A percentile compares a stretch with the other conserved stretches of the same genome.
These are phyloP conservation scores for Cryptops parisi DNA, from an alignment of 2,888 invertebrate species.

Conservation along the genomic window DNA sequence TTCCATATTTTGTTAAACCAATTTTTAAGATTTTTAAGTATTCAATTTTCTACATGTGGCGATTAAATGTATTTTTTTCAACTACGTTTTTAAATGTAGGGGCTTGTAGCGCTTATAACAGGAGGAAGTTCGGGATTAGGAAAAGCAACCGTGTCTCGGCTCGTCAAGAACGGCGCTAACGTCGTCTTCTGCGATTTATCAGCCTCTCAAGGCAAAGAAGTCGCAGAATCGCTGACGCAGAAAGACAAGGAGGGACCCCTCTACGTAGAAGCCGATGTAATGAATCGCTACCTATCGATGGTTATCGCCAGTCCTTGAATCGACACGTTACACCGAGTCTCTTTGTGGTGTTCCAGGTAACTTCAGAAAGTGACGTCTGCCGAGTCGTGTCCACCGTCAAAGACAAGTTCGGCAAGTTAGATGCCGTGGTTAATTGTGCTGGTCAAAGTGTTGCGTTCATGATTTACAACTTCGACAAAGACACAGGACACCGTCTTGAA, in stretches of 20 bases:
- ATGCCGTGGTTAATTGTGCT: slow-evolving; percentile 87
- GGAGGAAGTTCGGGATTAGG: slow-evolving; percentile 86
- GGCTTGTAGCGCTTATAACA: slow-evolving; percentile 76
- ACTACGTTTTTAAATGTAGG: slow-evolving; percentile 37
- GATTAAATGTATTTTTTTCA: no score
- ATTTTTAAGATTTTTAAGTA: no score
- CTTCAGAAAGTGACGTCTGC: slow-evolving; percentile 63
- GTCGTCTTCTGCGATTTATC: slow-evolving; percentile 83
- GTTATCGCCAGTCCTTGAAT: no score
- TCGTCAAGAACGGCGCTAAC: slow-evolving; percentile 65
- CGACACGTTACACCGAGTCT: no score
- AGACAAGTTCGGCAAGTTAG: slow-evolving; percentile 66
- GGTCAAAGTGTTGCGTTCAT: slow-evolving; percentile 76
- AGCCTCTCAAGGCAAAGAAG: slow-evolving; percentile 65
- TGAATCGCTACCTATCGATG: no score
- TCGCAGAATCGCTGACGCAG: no score
- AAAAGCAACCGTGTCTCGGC: slow-evolving; percentile 71
- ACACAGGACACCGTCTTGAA: slow-evolving; percentile 50
- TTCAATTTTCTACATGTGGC: no score
- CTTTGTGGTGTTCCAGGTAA: slow-evolving; percentile 50
- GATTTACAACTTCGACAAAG: slow-evolving; percentile 76
- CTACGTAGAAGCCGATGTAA: no score
- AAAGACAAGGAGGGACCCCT: no score
- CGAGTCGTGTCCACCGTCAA: slow-evolving; percentile 54
- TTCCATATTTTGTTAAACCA: no score